phyloP scores from a whole-genome alignment of 2,113 vertebrate species.

The Athene cunicularia region DNA sequence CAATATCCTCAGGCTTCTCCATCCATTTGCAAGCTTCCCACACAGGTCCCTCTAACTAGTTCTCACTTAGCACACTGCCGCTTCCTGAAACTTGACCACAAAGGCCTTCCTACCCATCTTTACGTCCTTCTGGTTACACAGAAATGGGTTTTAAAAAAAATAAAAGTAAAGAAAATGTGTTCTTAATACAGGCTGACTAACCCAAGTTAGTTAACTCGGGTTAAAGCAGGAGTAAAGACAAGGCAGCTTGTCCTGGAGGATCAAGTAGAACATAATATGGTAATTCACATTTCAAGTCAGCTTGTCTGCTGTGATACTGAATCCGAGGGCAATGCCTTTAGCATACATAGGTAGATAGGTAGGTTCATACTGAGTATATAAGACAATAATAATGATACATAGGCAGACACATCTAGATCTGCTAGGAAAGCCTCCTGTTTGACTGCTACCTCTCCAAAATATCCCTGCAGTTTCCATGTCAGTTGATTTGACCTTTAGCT shows the following conservation, averaged over 20 bases:
- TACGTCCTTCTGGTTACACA: not conserved
- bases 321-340: not conserved
- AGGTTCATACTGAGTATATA: not conserved
- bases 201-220: not conserved
- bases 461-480: not conserved
- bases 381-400: not conserved
- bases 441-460: not conserved
- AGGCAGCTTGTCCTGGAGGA: not conserved
- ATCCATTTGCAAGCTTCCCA: not conserved
- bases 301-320: not conserved
- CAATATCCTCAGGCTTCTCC: not conserved
- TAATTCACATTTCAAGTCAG: not conserved
- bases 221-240: not conserved
- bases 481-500: not conserved
- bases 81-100: not conserved
- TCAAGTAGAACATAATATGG: not conserved
- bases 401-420: not conserved
- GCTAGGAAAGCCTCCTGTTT: not conserved
- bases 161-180: not conserved
- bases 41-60: not conserved
- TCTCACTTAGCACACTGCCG: not conserved
- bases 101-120: not conserved
- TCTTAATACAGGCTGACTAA: not conserved
- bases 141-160: not conserved
- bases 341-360: not conserved